These are phyloP conservation scores for Eulithis prunata DNA, from an alignment of 2,888 invertebrate species.

Conservation along the genomic window DNA sequence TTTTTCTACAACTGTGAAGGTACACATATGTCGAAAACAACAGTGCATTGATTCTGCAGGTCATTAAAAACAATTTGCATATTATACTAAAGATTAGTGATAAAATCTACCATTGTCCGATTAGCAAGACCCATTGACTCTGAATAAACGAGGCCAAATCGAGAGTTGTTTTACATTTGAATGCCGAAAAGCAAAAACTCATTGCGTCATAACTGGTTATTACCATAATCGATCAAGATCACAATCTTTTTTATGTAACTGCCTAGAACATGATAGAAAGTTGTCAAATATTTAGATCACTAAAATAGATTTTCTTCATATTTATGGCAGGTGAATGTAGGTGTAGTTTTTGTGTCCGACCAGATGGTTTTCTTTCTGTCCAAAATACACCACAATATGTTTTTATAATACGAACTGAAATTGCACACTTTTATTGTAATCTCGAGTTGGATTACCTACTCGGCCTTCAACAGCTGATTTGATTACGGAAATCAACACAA, in stretches of 20 bases:
- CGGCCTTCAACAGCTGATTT: conserved; percentile 26
- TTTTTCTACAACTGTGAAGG: neutral
- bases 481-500: conserved; percentile 31
- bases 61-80: conserved; percentile 40
- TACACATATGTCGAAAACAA: neutral
- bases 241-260: conserved; percentile 69
- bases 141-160: conserved; percentile 61
- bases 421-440: conserved; percentile 10
- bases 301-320: conserved; percentile 42
- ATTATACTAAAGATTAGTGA: conserved; percentile 50
- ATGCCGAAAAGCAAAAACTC: conserved; percentile 59
- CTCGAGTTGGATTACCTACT: conserved; percentile 12
- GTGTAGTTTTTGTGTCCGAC: neutral
- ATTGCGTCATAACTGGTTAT: conserved; percentile 71
- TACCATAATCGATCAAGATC: conserved; percentile 79
- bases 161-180: conserved; percentile 64
- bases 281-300: conserved; percentile 58
- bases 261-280: conserved; percentile 66
- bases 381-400: neutral
- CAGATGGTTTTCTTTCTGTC: neutral
- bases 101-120: conserved; percentile 58
- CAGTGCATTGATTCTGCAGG: conserved; percentile 6
- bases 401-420: conserved; percentile 3
- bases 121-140: conserved; percentile 57
- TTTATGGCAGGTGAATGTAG: conserved; percentile 31